Conservation (phyloP, 2,113 vertebrate species). For the Megalops atlanticus region DNA sequence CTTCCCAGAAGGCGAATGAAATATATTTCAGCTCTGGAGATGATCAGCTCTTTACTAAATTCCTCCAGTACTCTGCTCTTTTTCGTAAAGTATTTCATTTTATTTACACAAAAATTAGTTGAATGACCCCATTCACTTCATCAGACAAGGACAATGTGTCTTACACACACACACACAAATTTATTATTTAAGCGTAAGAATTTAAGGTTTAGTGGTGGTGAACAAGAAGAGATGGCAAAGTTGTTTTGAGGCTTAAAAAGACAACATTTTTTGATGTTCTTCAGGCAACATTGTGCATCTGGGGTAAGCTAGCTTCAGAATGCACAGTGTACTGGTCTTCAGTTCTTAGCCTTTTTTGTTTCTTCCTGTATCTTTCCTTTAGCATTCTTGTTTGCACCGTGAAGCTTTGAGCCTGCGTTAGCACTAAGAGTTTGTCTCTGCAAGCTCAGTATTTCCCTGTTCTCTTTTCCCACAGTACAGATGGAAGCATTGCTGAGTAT, state of each 20-base stretch:
- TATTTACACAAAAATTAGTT: too few relatives aligned
- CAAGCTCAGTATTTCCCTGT: not conserved
- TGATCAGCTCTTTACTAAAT: too few relatives aligned
- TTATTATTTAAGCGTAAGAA: too few relatives aligned
- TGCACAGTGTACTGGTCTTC: not conserved
- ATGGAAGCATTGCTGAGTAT: constrained; percentile 2
- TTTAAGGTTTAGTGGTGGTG: too few relatives aligned
- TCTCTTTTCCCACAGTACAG: not conserved
- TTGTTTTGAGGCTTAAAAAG: not conserved
- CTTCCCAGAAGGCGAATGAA: too few relatives aligned
- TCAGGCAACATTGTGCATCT: not conserved
- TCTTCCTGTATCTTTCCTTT: not conserved
- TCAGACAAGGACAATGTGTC: not conserved
- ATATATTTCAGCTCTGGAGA: too few relatives aligned
- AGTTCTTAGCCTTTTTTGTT: not conserved
- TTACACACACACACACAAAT: not conserved
- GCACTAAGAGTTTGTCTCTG: too few relatives aligned
- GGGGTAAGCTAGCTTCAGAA: not conserved
- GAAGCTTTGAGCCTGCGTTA: not conserved
- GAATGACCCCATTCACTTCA: too few relatives aligned
- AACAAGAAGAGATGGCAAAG: not conserved
- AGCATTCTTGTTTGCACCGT: not conserved
- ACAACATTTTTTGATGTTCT: not conserved
- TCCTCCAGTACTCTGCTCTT: too few relatives aligned
- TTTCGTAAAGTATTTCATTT: too few relatives aligned